Percentiles rank a stretch among this genome's conserved stretches.
These are phyloP conservation scores for Calidris pugnax DNA, from an alignment of 2,113 vertebrate species.

Conservation along the genomic window DNA sequence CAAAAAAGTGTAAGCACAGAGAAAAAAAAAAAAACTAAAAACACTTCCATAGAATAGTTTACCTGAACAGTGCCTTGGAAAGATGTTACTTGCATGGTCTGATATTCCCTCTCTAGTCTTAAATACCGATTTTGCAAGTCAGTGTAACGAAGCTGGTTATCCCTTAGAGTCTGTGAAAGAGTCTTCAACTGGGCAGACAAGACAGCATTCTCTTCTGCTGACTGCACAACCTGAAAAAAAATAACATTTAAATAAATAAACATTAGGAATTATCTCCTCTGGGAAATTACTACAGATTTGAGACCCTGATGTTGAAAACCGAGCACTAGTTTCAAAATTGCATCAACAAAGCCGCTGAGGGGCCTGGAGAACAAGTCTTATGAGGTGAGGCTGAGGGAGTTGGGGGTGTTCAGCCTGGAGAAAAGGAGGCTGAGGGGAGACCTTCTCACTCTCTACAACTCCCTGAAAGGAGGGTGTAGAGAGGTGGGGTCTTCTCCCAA, in stretches of 20 bases:
- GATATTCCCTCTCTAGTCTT: slow-evolving; percentile 79
- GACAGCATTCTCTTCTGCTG: slow-evolving; percentile 78
- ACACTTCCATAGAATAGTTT: background rate
- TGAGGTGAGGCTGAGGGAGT: no score
- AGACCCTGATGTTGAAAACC: background rate
- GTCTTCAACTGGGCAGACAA: slow-evolving; percentile 79
- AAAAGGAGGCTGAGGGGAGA: no score
- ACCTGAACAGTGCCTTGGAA: slow-evolving; percentile 61
- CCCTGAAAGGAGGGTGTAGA: no score
- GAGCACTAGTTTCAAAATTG: background rate
- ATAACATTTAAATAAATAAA: background rate
- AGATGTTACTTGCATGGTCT: slow-evolving; percentile 41
- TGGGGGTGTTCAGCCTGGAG: no score
- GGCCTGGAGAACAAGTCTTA: no score
- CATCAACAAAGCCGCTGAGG: background rate
- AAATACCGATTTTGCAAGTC: slow-evolving; percentile 80
- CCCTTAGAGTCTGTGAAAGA: slow-evolving; percentile 82
- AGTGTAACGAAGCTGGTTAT: slow-evolving; percentile 75
- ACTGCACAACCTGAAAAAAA: slow-evolving; percentile 77
- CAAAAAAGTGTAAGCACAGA: no score
- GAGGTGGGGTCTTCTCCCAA: no score
- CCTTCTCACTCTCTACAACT: no score
- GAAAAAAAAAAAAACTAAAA: background rate
- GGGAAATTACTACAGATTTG: background rate
- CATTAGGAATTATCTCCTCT: background rate